These are phyloP conservation scores for Melipona beecheii DNA, from an alignment of 2,888 invertebrate genomes.

Conservation along the genomic window DNA sequence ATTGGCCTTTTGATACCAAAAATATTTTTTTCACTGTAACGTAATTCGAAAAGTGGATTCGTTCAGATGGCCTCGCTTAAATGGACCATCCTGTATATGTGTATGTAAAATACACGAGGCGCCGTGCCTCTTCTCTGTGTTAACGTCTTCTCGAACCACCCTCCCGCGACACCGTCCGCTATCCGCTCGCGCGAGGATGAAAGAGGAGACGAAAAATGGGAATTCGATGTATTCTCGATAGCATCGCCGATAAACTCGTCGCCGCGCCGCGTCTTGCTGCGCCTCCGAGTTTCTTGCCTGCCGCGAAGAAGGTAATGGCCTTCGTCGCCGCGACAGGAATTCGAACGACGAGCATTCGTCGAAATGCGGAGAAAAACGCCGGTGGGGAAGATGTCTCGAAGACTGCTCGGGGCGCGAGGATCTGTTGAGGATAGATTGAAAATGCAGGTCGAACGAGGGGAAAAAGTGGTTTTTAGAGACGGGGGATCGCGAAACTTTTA, in stretches of 20 bases:
- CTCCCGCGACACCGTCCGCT: neutral
- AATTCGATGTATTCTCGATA: slow-evolving; percentile 56
- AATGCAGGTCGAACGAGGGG: neutral
- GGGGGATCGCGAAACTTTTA: too few relatives aligned
- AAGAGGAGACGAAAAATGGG: slow-evolving; percentile 44
- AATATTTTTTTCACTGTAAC: too few relatives aligned
- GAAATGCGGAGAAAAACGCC: neutral
- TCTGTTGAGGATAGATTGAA: neutral
- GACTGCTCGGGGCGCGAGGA: too few relatives aligned
- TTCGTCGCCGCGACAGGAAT: slow-evolving; percentile 6
- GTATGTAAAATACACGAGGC: neutral
- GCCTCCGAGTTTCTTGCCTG: slow-evolving; percentile 17
- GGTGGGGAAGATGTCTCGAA: neutral
- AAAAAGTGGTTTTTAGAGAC: too few relatives aligned
- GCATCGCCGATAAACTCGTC: slow-evolving; percentile 40
- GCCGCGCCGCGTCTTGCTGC: slow-evolving; percentile 2
- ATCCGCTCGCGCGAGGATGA: slow-evolving; percentile 29
- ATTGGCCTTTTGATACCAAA: too few relatives aligned
- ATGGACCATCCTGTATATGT: too few relatives aligned
- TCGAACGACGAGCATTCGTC: neutral
- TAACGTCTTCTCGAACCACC: neutral
- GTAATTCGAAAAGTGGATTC: too few relatives aligned
- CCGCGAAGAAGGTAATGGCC: slow-evolving; percentile 6
- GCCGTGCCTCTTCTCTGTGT: neutral
- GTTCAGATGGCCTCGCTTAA: too few relatives aligned